A percentile compares a stretch with the other conserved stretches of the same genome.
phyloP scores from a whole-genome alignment of 2,888 invertebrate genomes.

The Cacoxenus indagator region DNA sequence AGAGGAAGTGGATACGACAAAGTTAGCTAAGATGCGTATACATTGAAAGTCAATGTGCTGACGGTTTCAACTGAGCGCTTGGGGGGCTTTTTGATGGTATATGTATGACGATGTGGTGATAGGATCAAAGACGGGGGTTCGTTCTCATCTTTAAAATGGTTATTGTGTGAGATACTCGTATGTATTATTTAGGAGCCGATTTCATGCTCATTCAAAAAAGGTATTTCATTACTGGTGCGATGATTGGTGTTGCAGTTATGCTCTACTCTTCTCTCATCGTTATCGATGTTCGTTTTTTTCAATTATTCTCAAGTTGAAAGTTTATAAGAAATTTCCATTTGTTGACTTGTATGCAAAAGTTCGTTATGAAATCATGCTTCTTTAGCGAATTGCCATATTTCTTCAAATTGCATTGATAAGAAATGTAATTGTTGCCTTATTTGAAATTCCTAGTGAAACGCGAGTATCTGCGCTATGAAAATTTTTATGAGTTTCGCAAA shows the following conservation, averaged over 20 bases:
- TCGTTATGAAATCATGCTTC: neutral
- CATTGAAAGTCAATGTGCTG: constrained; percentile 20
- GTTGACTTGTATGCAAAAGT: neutral
- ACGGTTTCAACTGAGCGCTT: neutral
- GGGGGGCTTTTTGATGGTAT: neutral
- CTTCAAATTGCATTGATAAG: neutral
- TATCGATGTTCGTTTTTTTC: too few relatives aligned
- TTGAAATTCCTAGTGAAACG: neutral
- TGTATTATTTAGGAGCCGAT: constrained; percentile 6
- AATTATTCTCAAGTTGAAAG: too few relatives aligned
- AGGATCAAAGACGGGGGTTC: neutral
- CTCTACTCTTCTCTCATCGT: too few relatives aligned
- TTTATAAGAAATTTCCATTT: constrained; percentile 13
- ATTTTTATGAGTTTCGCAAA: too few relatives aligned
- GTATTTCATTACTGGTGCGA: constrained; percentile 2
- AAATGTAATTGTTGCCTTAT: neutral
- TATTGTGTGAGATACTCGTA: neutral
- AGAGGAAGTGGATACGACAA: neutral
- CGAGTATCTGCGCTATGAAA: too few relatives aligned
- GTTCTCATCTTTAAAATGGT: neutral
- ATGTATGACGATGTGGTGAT: neutral
- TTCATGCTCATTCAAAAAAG: constrained; percentile 6
- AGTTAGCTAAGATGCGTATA: neutral
- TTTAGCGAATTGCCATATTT: neutral
- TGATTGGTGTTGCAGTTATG: too few relatives aligned